These are phyloP conservation scores for Scrobipalpa costella DNA, from an alignment of 2,888 invertebrate species.

Conservation along the genomic window DNA sequence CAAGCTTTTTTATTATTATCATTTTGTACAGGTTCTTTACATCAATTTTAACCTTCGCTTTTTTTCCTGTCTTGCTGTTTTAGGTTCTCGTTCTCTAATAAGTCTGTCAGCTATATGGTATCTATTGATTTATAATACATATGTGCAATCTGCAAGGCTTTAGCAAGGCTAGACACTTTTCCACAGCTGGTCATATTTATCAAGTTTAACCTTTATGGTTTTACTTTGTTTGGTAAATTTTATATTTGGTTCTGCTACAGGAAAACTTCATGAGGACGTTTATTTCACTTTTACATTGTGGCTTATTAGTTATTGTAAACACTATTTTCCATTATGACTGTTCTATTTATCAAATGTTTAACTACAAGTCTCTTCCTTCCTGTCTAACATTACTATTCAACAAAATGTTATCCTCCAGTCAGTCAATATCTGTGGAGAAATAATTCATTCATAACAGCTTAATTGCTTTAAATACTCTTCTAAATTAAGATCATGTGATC, in stretches of 20 bases:
- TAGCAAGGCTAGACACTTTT: neutral
- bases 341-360: neutral
- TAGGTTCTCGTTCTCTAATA: neutral
- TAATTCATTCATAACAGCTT: slow-evolving; percentile 1
- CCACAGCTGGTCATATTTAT: neutral
- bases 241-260: neutral
- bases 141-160: neutral
- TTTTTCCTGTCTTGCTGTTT: slow-evolving; percentile 5
- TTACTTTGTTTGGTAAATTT: neutral
- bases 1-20: slow-evolving; percentile 38
- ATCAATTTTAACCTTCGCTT: slow-evolving; percentile 19
- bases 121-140: neutral
- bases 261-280: neutral
- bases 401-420: neutral
- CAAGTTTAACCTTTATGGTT: neutral
- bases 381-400: neutral
- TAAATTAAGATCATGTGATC: slow-evolving; percentile 7
- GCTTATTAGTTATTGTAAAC: neutral
- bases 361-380: neutral
- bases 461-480: neutral
- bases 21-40: slow-evolving; percentile 16
- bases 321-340: neutral
- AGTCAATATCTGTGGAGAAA: too few relatives aligned
- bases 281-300: neutral
- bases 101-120: neutral